Conservation (phyloP, 2,888 invertebrate genomes). For the Lithophane leautieri region DNA sequence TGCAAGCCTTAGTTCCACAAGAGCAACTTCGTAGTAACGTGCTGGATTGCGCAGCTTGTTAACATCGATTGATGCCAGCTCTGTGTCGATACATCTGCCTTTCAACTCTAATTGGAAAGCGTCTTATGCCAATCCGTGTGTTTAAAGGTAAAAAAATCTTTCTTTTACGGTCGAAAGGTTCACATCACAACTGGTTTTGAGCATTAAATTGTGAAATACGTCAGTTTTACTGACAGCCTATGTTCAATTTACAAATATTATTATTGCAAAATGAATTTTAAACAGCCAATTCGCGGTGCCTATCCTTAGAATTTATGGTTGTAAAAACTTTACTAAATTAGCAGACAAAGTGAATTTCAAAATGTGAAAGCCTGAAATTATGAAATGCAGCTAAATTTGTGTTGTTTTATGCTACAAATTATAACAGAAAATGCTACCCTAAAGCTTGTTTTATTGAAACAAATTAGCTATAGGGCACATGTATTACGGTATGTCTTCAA, state of each 20-base stretch:
- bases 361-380: not conserved
- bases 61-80: conserved; percentile 1
- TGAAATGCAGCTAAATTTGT: not conserved
- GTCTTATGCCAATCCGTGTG: conserved; percentile 11
- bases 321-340: not conserved
- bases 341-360: not conserved
- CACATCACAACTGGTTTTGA: conserved; percentile 19
- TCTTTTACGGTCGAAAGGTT: conserved; percentile 1
- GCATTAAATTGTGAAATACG: conserved; percentile 11
- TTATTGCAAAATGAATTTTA: conserved; percentile 1
- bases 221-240: conserved; percentile 15
- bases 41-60: conserved; percentile 11
- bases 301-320: conserved; percentile 13
- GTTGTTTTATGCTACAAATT: not conserved
- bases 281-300: conserved; percentile 16
- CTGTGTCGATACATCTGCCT: conserved; percentile 7
- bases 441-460: not conserved
- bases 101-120: conserved; percentile 6
- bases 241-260: conserved; percentile 13
- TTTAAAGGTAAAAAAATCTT: not conserved
- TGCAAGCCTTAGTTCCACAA: conserved; percentile 14
- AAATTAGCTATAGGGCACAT: not conserved
- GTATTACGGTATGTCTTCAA: not conserved
- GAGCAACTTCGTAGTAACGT: conserved; percentile 15
- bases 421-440: not conserved